A percentile compares a stretch with the other conserved stretches of the same genome.
Conservation (phyloP, 2,113 vertebrate genomes). For the Carlito syrichta region DNA sequence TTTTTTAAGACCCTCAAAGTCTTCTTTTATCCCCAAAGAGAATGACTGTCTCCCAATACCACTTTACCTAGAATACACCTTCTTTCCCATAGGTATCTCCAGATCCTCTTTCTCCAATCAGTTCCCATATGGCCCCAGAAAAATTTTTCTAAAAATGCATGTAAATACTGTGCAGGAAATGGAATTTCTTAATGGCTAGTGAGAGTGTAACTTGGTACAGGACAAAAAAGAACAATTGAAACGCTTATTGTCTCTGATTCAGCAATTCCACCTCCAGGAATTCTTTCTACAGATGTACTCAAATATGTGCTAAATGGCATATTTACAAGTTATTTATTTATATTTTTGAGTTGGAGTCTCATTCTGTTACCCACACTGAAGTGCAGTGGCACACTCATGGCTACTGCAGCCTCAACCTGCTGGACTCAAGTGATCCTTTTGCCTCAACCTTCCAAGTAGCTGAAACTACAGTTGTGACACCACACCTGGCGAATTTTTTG, state of each 20-base stretch:
- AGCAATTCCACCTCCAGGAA: not conserved
- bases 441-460: too few species aligned
- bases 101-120: not conserved
- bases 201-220: not conserved
- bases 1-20: not conserved
- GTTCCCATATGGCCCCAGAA: not conserved
- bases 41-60: not conserved
- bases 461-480: too few species aligned
- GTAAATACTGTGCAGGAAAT: not conserved
- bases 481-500: too few species aligned
- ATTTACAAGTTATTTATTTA: not conserved
- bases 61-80: not conserved
- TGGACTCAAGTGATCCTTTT: too few species aligned
- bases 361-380: too few species aligned
- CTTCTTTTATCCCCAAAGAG: not conserved
- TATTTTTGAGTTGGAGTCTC: too few species aligned
- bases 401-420: too few species aligned
- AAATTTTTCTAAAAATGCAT: not conserved
- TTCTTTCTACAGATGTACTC: not conserved
- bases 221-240: not conserved
- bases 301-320: not conserved
- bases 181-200: not conserved
- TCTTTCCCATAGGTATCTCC: not conserved
- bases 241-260: not conserved
- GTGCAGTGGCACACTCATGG: too few species aligned